Conservation (phyloP, 2,888 invertebrate genomes). For the Orthosia incerta region DNA sequence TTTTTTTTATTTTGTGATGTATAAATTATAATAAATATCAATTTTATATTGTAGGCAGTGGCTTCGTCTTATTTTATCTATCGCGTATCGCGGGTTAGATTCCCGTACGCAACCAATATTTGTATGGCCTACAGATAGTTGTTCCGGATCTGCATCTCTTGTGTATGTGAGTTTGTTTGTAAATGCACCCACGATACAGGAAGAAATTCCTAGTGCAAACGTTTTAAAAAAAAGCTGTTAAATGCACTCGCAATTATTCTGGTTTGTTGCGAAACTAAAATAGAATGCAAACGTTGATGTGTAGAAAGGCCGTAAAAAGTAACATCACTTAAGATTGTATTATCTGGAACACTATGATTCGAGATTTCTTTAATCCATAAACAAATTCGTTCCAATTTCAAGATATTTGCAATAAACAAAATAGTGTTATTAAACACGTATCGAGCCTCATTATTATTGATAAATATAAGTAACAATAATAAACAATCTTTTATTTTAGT, state of each 20-base stretch:
- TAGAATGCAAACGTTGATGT: neutral
- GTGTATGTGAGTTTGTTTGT: too few relatives aligned
- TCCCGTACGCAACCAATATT: too few relatives aligned
- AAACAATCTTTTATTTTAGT: slow-evolving; percentile 51
- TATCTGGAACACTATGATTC: neutral
- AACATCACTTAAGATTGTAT: slow-evolving; percentile 7
- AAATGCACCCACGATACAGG: too few relatives aligned
- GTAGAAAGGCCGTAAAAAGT: slow-evolving; percentile 11
- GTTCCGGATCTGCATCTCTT: too few relatives aligned
- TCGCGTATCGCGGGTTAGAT: too few relatives aligned
- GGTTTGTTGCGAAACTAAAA: neutral
- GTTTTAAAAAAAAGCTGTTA: too few relatives aligned
- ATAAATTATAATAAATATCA: too few relatives aligned
- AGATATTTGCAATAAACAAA: slow-evolving; percentile 47
- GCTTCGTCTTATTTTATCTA: too few relatives aligned
- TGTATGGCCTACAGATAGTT: too few relatives aligned
- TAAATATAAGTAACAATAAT: slow-evolving; percentile 34
- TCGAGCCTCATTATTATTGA: slow-evolving; percentile 28
- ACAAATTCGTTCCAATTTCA: slow-evolving; percentile 8
- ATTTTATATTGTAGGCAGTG: too few relatives aligned
- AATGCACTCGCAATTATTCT: neutral
- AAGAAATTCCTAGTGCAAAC: too few relatives aligned
- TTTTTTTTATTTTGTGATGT: too few relatives aligned
- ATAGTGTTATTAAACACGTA: slow-evolving; percentile 24
- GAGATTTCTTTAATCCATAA: slow-evolving; percentile 23